A percentile compares a stretch with the other conserved stretches of the same genome.
Conservation (phyloP, 2,888 invertebrate species). For the Sympetrum striolatum region DNA sequence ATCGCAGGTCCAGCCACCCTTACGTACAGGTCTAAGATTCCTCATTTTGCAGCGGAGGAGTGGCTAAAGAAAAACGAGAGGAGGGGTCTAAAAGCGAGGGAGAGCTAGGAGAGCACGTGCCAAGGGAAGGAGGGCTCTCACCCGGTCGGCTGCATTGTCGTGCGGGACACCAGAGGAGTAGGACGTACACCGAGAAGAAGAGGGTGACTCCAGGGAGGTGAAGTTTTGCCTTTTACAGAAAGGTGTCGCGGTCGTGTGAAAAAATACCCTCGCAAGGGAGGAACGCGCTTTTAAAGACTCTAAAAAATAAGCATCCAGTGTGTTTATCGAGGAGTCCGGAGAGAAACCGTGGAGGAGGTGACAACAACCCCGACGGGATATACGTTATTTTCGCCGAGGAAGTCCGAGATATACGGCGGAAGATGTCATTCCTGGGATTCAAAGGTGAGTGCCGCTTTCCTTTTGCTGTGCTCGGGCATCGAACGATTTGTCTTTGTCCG, state of each 20-base stretch:
- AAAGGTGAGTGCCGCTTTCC: neutral
- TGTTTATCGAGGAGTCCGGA: neutral
- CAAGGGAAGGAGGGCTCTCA: neutral
- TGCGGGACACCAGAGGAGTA: constrained; percentile 28
- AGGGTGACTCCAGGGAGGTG: neutral
- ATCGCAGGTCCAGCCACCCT: neutral
- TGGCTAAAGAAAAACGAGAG: neutral
- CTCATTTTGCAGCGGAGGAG: neutral
- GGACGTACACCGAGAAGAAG: constrained; percentile 1
- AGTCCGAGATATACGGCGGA: neutral
- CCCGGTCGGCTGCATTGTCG: constrained; percentile 30
- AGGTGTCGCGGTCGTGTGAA: neutral
- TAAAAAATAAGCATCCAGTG: neutral
- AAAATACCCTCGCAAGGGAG: neutral
- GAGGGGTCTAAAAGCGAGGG: neutral
- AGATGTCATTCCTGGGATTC: neutral
- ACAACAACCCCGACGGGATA: neutral
- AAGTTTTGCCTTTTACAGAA: neutral
- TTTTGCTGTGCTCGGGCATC: neutral
- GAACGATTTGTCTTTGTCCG: too few relatives aligned
- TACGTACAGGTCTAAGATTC: neutral
- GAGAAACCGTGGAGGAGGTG: neutral
- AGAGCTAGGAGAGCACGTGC: neutral
- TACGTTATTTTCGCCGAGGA: neutral
- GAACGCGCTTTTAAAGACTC: neutral